Evolutionary conservation across 2,888 invertebrate genomes (phyloP).

Genomic region (Tachystola acroxantha): DNA sequence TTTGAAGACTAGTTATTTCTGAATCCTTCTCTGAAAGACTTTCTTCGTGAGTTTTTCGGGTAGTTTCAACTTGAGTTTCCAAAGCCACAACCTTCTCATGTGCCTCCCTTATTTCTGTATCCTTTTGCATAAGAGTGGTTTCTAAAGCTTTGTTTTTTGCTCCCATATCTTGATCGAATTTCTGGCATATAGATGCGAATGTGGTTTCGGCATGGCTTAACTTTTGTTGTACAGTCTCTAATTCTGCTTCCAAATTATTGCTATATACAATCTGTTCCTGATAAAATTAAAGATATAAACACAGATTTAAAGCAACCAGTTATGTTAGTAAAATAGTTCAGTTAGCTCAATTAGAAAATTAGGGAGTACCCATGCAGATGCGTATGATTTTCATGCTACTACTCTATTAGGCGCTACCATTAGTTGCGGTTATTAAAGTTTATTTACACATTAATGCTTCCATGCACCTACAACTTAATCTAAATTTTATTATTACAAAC

Average conservation of each 20-base stretch:
- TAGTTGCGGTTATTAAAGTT: background rate
- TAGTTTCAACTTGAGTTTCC: constrained; percentile 31
- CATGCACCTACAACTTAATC: constrained; percentile 1
- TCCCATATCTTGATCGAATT: constrained; percentile 34
- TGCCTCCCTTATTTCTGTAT: constrained; percentile 40
- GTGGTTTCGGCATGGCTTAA: constrained; percentile 35
- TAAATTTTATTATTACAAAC: background rate
- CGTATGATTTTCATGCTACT: background rate
- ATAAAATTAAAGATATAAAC: constrained; percentile 33
- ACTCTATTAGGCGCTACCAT: background rate
- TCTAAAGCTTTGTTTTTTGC: constrained; percentile 37
- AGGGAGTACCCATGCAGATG: background rate
- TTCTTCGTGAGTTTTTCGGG: constrained; percentile 26
- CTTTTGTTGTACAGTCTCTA: constrained; percentile 42
- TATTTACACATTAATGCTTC: constrained; percentile 1
- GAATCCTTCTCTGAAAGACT: constrained; percentile 23
- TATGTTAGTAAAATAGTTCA: background rate
- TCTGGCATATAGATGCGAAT: constrained; percentile 28
- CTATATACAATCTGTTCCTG: constrained; percentile 45
- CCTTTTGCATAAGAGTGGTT: constrained; percentile 33
- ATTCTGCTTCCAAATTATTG: constrained; percentile 42
- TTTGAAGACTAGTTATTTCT: constrained; percentile 29
- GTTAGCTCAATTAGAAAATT: background rate
- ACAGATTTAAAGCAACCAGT: too few relatives aligned
- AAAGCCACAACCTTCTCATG: constrained; percentile 31